Conservation (phyloP, 1,140 invertebrate species). For the Limonius californicus region DNA sequence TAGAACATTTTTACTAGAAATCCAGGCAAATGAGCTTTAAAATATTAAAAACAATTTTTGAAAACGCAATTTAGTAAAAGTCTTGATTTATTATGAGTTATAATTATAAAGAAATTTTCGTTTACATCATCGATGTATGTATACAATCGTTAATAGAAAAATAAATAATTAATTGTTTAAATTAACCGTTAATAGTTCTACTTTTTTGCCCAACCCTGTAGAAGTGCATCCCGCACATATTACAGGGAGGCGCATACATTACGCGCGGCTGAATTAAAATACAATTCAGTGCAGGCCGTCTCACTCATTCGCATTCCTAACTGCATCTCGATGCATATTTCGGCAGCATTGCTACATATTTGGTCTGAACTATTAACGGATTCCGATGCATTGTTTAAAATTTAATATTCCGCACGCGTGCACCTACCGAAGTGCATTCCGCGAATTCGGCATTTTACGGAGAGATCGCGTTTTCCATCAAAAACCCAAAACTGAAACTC, state of each 20-base stretch:
- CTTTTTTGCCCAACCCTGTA: too few relatives aligned
- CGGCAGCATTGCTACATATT: conserved; percentile 35
- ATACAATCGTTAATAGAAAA: too few relatives aligned
- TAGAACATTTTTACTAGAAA: too few relatives aligned
- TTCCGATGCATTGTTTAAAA: conserved; percentile 39
- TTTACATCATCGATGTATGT: too few relatives aligned
- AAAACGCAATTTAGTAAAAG: too few relatives aligned
- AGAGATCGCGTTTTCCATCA: neutral
- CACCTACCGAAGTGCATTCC: conserved; percentile 31
- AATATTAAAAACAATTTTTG: too few relatives aligned
- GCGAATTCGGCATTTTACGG: conserved; percentile 27
- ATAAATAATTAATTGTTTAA: too few relatives aligned
- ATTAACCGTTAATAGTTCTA: too few relatives aligned
- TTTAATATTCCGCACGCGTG: conserved; percentile 40
- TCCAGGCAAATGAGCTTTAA: too few relatives aligned
- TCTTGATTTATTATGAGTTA: too few relatives aligned
- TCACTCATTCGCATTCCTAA: conserved; percentile 20
- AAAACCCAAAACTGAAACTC: neutral
- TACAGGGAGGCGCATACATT: conserved; percentile 15
- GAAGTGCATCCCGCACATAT: neutral
- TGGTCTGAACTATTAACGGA: conserved; percentile 39
- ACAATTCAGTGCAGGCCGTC: conserved; percentile 29
- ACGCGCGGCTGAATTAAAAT: conserved; percentile 32
- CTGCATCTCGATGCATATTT: conserved; percentile 33
- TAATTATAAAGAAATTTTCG: too few relatives aligned